phyloP scores from a whole-genome alignment of 2,888 invertebrate species.

The Thumatha senex region DNA sequence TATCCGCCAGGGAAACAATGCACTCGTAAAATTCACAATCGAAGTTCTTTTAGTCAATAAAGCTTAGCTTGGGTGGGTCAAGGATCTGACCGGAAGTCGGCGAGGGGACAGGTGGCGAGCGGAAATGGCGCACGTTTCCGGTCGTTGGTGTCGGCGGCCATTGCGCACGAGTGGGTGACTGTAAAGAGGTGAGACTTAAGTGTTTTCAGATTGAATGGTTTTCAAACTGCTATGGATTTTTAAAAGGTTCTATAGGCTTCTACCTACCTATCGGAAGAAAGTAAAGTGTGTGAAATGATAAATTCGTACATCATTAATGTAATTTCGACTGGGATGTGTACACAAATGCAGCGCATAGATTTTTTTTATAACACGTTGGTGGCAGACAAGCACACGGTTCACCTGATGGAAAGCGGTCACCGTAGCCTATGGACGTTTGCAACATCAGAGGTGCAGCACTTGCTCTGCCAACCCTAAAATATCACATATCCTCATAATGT shows the following conservation, averaged over 20 bases:
- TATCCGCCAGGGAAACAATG: neutral
- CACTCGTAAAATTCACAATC: conserved; percentile 3
- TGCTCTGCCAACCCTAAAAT: too few relatives aligned
- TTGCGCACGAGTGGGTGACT: conserved; percentile 29
- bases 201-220: conserved; percentile 3
- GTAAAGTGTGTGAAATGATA: too few relatives aligned
- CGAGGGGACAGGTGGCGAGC: conserved; percentile 69
- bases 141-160: conserved; percentile 22
- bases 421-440: too few relatives aligned
- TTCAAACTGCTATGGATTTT: neutral
- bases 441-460: too few relatives aligned
- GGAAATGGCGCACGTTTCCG: conserved; percentile 72
- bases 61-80: conserved; percentile 47
- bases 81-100: conserved; percentile 63
- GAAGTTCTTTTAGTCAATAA: conserved; percentile 12
- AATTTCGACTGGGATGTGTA: too few relatives aligned
- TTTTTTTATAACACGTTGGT: too few relatives aligned
- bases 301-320: too few relatives aligned
- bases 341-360: too few relatives aligned
- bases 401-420: too few relatives aligned
- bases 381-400: too few relatives aligned
- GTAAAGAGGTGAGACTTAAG: conserved; percentile 3
- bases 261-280: too few relatives aligned
- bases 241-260: neutral
- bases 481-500: too few relatives aligned